Evolutionary conservation across 2,888 invertebrate genomes (phyloP), one percentile per base, ranked within the genome.

Genomic region (Nomada ruficornis): DNA sequence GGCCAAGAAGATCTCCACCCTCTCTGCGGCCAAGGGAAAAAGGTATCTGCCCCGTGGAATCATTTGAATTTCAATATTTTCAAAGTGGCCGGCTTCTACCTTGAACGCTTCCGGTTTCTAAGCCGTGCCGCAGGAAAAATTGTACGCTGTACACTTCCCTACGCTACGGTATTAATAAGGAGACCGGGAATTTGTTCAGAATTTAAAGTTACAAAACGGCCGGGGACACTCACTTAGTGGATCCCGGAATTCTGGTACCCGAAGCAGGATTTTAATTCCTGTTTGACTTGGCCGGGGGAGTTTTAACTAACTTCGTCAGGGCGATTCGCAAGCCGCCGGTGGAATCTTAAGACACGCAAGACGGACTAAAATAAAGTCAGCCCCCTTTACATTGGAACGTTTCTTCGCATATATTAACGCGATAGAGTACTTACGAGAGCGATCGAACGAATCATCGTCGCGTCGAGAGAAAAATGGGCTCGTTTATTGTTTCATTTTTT

Each of bases 1-100:
- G 15, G 3, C 20, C 42, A 42, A 62, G 71, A 18, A 71, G 52
- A 26, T 10, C 20, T 20, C 55, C 47, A 23, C 59, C 3, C 5
- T 20, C 44, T 11, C 55, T 65, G 72, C 55, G 15, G 50, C 73
- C 36, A 18, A 10, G 13, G 47, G 63, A 63, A 26, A 54, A 72
- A 44, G 13, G 44, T 36, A 29, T 36, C 36, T 36, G 18, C 20
- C 65, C 26, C 2, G 44, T 26, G 47, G 36, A 73, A 57, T 57
- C 65, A 73, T 73, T 73, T 73, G 73, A 73, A 73, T 73, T 73
- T 73, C 73, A 73, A 73, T 73, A 73, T 73, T 73, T 73, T 73
- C 57, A 2, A 67, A 73, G 67, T 50, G 47, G 15, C 73, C 13
- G 18, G 47, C 47, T 5, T 7, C 29, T 15, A 1, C 26, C 57